phyloP scores from a whole-genome alignment of 2,113 vertebrate species.

The Marmota flaviventris region DNA sequence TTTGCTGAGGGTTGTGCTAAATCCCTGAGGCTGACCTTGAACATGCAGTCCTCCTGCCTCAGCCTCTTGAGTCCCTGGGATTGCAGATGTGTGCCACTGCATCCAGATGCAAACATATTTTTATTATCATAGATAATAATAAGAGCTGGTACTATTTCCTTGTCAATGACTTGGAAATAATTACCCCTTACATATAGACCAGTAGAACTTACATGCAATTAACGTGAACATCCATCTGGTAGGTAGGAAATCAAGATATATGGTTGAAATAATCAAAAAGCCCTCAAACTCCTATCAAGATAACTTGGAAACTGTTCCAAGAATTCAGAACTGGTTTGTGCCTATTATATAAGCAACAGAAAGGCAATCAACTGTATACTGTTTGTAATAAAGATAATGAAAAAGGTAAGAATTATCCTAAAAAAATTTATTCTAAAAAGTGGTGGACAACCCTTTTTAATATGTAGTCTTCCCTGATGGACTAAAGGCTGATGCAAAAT shows the following conservation, averaged over 20 bases:
- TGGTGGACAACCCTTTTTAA: not conserved
- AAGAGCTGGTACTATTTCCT: not conserved
- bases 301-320: not conserved
- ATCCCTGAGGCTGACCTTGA: too few relatives aligned
- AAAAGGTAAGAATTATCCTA: not conserved
- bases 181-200: not conserved
- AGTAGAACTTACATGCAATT: not conserved
- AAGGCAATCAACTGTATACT: not conserved
- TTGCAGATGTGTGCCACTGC: too few relatives aligned
- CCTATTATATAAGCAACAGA: not conserved
- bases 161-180: constrained; percentile 27
- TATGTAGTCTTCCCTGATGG: not conserved
- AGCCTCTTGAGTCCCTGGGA: too few relatives aligned
- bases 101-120: not conserved
- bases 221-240: not conserved
- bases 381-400: not conserved
- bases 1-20: too few relatives aligned
- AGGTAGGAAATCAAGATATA: not conserved
- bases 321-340: not conserved
- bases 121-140: not conserved
- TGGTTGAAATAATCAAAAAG: not conserved
- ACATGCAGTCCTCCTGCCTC: too few relatives aligned
- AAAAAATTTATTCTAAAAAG: not conserved
- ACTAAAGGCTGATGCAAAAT: not conserved
- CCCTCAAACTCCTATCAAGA: not conserved